Conservation (phyloP, 1,140 invertebrate genomes). For the Thrips palmi region DNA sequence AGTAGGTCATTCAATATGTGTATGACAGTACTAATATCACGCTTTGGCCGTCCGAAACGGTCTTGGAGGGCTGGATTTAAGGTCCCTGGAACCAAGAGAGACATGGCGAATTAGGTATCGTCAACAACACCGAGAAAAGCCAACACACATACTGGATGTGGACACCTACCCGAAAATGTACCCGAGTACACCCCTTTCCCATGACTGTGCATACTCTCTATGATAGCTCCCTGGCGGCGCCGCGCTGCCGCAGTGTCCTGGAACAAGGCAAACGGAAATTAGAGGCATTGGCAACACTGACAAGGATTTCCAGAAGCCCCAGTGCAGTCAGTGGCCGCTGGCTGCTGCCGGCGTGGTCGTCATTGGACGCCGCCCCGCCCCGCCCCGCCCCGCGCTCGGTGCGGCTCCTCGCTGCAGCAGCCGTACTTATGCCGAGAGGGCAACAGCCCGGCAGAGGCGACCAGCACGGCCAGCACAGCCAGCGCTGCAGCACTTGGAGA, state of each 20-base stretch:
- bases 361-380: too few relatives aligned
- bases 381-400: too few relatives aligned
- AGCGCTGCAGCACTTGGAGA: too few relatives aligned
- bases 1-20: slow-evolving; percentile 88
- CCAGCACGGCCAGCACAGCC: too few relatives aligned
- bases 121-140: neutral
- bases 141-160: neutral
- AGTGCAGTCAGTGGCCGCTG: too few relatives aligned
- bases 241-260: slow-evolving; percentile 12
- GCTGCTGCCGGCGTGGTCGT: too few relatives aligned
- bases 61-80: slow-evolving; percentile 88
- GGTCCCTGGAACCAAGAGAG: slow-evolving; percentile 42
- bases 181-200: slow-evolving; percentile 77
- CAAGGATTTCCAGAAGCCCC: too few relatives aligned
- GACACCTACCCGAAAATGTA: slow-evolving; percentile 25
- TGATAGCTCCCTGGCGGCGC: slow-evolving; percentile 58
- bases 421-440: too few relatives aligned
- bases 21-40: slow-evolving; percentile 85
- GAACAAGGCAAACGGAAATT: slow-evolving; percentile 12
- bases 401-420: too few relatives aligned
- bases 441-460: too few relatives aligned
- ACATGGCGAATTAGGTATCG: slow-evolving; percentile 2
- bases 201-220: slow-evolving; percentile 84
- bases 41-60: slow-evolving; percentile 68
- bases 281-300: neutral